Evolutionary conservation across 2,888 invertebrate genomes (phyloP).

Genomic region (Erynnis tages): DNA sequence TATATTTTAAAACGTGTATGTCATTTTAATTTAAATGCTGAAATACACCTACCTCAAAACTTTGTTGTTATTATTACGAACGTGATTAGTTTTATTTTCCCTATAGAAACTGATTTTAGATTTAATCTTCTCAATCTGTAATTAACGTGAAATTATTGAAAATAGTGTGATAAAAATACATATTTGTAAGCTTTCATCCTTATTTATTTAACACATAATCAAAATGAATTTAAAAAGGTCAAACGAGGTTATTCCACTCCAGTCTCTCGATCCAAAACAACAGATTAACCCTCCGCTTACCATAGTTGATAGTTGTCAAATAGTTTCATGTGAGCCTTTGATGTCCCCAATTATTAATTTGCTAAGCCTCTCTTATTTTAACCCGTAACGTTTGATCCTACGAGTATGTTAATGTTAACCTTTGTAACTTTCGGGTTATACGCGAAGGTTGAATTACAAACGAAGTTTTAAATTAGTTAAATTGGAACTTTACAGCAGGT

Average conservation of each 20-base stretch:
- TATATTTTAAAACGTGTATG: too few species aligned
- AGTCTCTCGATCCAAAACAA: slow-evolving; percentile 31
- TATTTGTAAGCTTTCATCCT: slow-evolving; percentile 9
- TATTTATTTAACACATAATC: slow-evolving; percentile 7
- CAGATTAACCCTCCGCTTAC: slow-evolving; percentile 35
- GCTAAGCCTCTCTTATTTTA: slow-evolving; percentile 17
- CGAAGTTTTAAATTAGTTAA: too few species aligned
- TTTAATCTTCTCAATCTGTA: too few species aligned
- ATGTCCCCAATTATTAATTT: slow-evolving; percentile 33
- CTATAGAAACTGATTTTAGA: too few species aligned
- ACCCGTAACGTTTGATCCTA: slow-evolving; percentile 10
- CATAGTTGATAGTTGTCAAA: slow-evolving; percentile 40
- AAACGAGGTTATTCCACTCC: slow-evolving; percentile 6
- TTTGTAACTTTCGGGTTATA: not conserved
- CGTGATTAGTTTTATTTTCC: too few species aligned
- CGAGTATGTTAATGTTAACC: slow-evolving; percentile 2
- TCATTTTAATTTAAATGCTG: too few species aligned
- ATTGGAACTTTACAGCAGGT: not conserved
- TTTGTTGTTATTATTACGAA: too few species aligned
- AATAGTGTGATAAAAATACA: too few species aligned
- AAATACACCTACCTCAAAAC: too few species aligned
- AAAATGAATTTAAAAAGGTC: slow-evolving; percentile 16
- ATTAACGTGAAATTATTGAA: too few species aligned
- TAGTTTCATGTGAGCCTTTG: slow-evolving; percentile 37
- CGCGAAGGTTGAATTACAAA: not conserved